A percentile compares a stretch with the other conserved stretches of the same genome.
These are phyloP conservation scores for Passerculus sandwichensis DNA, from an alignment of 2,797 vertebrate genomes.

Conservation along the genomic window DNA sequence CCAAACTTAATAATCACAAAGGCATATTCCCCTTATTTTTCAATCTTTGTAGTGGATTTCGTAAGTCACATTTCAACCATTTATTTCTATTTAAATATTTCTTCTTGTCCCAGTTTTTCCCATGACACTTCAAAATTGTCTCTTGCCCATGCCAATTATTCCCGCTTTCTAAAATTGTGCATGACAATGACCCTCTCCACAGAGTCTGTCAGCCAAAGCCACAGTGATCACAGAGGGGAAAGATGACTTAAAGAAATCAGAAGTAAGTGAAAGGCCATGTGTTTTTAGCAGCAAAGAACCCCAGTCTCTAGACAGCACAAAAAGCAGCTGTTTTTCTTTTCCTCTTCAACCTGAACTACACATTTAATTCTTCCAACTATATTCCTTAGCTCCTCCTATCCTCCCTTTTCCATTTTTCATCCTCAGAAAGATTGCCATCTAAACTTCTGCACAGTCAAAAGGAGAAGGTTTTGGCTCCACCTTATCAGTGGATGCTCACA, in stretches of 20 bases:
- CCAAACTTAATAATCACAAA: background rate
- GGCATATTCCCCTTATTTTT: slow-evolving; percentile 1
- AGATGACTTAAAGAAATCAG: background rate
- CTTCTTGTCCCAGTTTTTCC: slow-evolving; percentile 33
- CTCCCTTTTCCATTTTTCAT: background rate
- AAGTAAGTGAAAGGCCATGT: slow-evolving; percentile 28
- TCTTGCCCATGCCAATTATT: background rate
- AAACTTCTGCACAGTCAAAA: background rate
- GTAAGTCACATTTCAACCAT: slow-evolving; percentile 29
- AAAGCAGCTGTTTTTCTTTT: accelerated
- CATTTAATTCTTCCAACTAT: background rate
- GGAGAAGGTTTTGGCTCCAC: background rate
- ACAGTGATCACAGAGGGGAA: background rate
- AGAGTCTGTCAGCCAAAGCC: background rate
- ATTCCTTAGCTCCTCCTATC: background rate
- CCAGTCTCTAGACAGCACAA: background rate
- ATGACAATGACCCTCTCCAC: slow-evolving; percentile 8
- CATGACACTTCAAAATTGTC: slow-evolving; percentile 30
- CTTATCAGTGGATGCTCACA: background rate
- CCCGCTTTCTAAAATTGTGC: background rate
- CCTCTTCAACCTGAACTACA: background rate
- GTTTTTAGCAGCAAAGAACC: background rate
- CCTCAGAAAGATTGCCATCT: background rate
- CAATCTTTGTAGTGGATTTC: slow-evolving; percentile 27
- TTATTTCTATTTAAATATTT: slow-evolving; percentile 45